Evolutionary conservation across 2,888 invertebrate species (phyloP), one percentile per base, ranked within the genome.

Genomic region (Sarcophaga rosellei): DNA sequence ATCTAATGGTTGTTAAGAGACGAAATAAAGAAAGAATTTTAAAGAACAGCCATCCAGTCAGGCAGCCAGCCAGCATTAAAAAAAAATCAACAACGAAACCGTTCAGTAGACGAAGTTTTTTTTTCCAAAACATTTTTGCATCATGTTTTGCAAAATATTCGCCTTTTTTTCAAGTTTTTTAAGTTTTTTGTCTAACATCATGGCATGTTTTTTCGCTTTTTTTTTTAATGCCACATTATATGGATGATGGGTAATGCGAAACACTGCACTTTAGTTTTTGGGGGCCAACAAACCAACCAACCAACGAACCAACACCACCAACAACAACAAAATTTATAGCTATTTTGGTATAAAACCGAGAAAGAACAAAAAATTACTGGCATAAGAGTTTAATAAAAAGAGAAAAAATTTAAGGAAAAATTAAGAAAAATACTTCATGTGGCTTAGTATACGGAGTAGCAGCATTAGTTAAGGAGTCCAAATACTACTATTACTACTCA

Each of bases 401-500:
- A 53, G 4, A 15, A 53, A 1, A 47, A 47, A 15, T 47, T 47
- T 11, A 53, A 53, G 3, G 2, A 75, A 61, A 53, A 69, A n/a
- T 4, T 0, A 25, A 72, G 53, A 76, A 72, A 65, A 73, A 35
- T 35, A 73, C 63, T 73, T 12, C 62, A 72, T 83, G 83, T 57
- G 77, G 77, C 57, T 78, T 62, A 61, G 61, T 53, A 35, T 35
- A 35, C 35, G 8, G 8, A 35, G 35, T 35, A 35, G 35, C 53
- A 76, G 69, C 74, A 74, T 83, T 69, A 62, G 83, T 74, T 69
- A 83, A 78, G 25, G 17, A 83, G 63, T 45, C 44, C 45, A 73
- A 35, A 11, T 62, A 75, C 68, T 25, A 35, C 25, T 6, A 57
- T 5, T 12, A 59, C 35, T 47, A 12, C n/a, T 61, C 57, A 59